Evolutionary conservation across 2,888 invertebrate species (phyloP), one percentile per base, ranked within the genome.

Genomic region (Chalcis sispes): DNA sequence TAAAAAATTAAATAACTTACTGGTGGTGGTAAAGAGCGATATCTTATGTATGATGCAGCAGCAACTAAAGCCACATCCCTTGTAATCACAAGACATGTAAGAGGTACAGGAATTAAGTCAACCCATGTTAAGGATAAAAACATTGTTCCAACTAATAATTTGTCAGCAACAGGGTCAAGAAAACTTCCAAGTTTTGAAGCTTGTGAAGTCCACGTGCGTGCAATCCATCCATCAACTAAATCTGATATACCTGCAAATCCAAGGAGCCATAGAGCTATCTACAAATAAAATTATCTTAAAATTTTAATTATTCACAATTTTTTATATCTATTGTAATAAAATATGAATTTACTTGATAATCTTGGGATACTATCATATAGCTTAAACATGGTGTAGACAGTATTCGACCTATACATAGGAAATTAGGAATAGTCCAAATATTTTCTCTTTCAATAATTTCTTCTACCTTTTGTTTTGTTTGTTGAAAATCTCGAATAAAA

Each of bases 171-270:
- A 0, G 99, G 99, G 89, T 99, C 99, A 18, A 99, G 89, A 85
- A 98, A 97, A 75, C 97, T 97, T 0, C 99, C 99, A 85, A 97
- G 92, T 86, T 96, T 95, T 32, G 98, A 96, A 27, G 96, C 94
- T 88, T 99, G 99, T 40, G 94, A 94, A 78, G 94, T 92, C 93
- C 95, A 98, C 66, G 94, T 95, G 74, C 99, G 92, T 0, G 99
- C 99, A 86, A 99, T 98, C 93, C 95, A 97, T 7, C 99, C 99
- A 91, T 99, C 99, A 66, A 97, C 97, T 91, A 98, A 89, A 90
- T 99, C 99, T 56, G 97, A 96, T 1, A 98, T 86, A 78, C 98
- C 98, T 79, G 98, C 98, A 83, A 95, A 90, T 32, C 93, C 92
- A 83, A 99, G 91, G 70, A 99, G 88, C 64, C 93, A 94, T 79